A percentile compares a stretch with the other conserved stretches of the same genome.
phyloP scores from a whole-genome alignment of 2,113 vertebrate genomes.

The Cygnus atratus region DNA sequence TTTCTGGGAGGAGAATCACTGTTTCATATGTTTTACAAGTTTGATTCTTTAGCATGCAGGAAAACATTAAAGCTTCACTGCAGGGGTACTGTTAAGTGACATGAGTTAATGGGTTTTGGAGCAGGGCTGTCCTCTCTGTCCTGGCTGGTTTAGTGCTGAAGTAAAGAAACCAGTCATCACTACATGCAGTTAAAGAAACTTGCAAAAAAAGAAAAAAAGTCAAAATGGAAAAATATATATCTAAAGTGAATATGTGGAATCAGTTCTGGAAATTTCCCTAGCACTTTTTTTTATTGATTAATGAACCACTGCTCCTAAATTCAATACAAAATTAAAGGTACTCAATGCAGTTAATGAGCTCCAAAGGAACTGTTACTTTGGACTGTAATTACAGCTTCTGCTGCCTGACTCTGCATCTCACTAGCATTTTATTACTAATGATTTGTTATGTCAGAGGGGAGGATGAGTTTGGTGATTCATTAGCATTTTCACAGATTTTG shows the following conservation, averaged over 20 bases:
- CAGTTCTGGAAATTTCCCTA: background rate
- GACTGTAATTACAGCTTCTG: background rate
- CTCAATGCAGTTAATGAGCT: background rate
- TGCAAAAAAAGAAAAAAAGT: background rate
- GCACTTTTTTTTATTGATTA: background rate
- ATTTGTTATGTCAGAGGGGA: background rate
- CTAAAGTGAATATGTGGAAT: background rate
- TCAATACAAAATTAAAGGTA: conserved; percentile 3
- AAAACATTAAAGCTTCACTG: background rate
- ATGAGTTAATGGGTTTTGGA: background rate
- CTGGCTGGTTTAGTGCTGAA: background rate
- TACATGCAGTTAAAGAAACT: background rate
- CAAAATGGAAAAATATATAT: background rate
- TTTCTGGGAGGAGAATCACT: background rate
- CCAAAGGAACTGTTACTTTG: background rate
- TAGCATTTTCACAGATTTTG: background rate
- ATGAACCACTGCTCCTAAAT: background rate
- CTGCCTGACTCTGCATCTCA: background rate
- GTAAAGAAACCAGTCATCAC: background rate
- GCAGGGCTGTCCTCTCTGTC: background rate
- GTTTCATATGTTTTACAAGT: background rate
- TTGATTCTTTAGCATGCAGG: background rate
- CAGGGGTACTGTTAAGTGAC: accelerated
- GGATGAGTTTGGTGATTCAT: background rate
- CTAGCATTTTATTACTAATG: background rate